Evolutionary conservation across 2,888 invertebrate genomes (phyloP).

Genomic region (Eilema griseolum): DNA sequence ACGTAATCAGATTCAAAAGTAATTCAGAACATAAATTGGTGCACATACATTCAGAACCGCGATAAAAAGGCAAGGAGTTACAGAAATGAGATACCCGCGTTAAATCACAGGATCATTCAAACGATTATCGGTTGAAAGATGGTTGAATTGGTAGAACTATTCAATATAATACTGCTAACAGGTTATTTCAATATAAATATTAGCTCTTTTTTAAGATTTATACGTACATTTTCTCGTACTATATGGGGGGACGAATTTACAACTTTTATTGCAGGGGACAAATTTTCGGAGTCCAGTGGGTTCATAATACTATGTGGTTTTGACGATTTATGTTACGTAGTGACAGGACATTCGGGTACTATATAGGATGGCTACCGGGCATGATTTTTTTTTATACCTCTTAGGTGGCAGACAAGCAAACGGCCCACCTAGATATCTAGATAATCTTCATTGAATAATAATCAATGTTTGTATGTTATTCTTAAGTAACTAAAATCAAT

Average conservation of each 20-base stretch:
- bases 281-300: too few relatives aligned
- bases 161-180: not conserved
- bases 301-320: not conserved
- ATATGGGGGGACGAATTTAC: too few relatives aligned
- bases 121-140: not conserved
- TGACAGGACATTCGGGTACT: not conserved
- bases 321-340: not conserved
- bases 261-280: too few relatives aligned
- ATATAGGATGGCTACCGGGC: not conserved
- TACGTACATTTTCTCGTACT: too few relatives aligned
- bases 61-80: slow-evolving; percentile 1
- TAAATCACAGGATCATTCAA: not conserved
- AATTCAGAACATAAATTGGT: not conserved
- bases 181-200: not conserved
- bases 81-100: not conserved
- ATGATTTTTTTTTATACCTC: too few relatives aligned
- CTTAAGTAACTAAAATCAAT: too few relatives aligned
- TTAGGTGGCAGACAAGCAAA: too few relatives aligned
- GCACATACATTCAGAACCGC: slow-evolving; percentile 1
- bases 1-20: slow-evolving; percentile 3
- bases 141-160: not conserved
- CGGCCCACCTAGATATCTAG: too few relatives aligned
- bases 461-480: too few relatives aligned
- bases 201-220: not conserved
- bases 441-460: too few relatives aligned